Evolutionary conservation across 2,113 vertebrate genomes (phyloP), one percentile per base, ranked within the genome.

Genomic region (Aegithalos caudatus): DNA sequence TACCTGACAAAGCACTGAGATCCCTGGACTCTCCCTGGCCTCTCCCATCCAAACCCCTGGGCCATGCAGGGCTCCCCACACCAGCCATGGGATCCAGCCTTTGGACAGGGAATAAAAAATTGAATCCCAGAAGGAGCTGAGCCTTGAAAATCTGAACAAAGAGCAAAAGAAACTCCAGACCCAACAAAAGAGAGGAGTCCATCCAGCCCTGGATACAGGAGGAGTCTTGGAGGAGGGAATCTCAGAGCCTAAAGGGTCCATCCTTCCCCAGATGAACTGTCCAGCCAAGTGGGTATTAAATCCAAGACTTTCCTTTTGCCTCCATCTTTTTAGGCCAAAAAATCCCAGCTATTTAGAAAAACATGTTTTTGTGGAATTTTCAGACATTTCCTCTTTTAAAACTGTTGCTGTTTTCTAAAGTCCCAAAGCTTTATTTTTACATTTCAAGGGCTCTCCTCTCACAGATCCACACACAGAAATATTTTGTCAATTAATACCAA

Each of bases 301-400:
- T 27, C 57, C 27, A 24, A 80, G 19, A 58, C 10, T 57, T 76
- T 40, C 71, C 57, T 82, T 47, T 19, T 89, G 51, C 47, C 54
- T 57, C 88, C 62, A 48, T 71, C 27, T 57, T 92, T 89, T 73
- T 40, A 61, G 81, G 87, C 85, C 86, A 90, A 90, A 92, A 92
- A 87, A 96, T 90, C 54, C 57, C 85, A 94, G 37, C 45, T 92
- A 85, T 90, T 94, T 86, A 13, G 42, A 54, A 94, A 91, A 95
- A 80, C 71, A 53, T 47, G 74, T 57, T 93, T 94, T 90, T 79
- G 44, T 37, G 56, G 53, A 86, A 57, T 86, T 93, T 78, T 81
- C 66, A 94, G 78, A 22, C 35, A 48, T 86, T 94, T 79, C 81
- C 79, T 81, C 61, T 61, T 61, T 44, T 42, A 95, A 90, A 94